A percentile compares a stretch with the other conserved stretches of the same genome.
Evolutionary conservation across 2,797 vertebrate species (phyloP).

Genomic region (Acrossocheilus wenchowensis): DNA sequence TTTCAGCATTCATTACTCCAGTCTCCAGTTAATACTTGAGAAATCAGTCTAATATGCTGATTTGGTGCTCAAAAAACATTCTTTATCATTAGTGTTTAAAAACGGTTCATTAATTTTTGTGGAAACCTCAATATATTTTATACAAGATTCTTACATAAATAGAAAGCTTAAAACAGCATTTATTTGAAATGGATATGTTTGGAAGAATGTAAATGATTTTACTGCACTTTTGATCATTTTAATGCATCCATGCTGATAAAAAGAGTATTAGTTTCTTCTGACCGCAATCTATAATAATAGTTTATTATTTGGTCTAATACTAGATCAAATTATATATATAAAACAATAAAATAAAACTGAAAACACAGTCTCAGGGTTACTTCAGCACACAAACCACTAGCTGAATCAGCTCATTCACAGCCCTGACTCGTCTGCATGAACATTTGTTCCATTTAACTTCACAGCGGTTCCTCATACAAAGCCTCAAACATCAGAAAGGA

Average conservation of each 20-base stretch:
- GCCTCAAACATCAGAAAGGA: conserved; percentile 44
- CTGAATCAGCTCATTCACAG: conserved; percentile 13
- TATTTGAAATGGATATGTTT: neutral
- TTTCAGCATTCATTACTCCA: neutral
- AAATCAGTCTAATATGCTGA: neutral
- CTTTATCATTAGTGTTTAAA: neutral
- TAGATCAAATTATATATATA: neutral
- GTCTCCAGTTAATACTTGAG: neutral
- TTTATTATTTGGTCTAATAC: neutral
- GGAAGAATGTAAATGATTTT: neutral
- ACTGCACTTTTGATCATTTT: neutral
- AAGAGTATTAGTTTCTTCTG: neutral
- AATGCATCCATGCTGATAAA: neutral
- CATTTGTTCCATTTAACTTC: conserved; percentile 15
- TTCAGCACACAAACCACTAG: neutral
- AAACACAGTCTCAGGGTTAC: neutral
- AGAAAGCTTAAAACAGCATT: neutral
- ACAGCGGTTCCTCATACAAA: neutral
- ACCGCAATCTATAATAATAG: neutral
- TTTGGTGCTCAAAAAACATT: neutral
- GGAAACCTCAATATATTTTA: neutral
- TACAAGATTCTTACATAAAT: neutral
- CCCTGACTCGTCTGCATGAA: conserved; percentile 1
- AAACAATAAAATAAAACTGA: neutral
- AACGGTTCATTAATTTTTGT: neutral